Evolutionary conservation across 2,797 vertebrate genomes (phyloP).

Genomic region (Aselliscus stoliczkanus): DNA sequence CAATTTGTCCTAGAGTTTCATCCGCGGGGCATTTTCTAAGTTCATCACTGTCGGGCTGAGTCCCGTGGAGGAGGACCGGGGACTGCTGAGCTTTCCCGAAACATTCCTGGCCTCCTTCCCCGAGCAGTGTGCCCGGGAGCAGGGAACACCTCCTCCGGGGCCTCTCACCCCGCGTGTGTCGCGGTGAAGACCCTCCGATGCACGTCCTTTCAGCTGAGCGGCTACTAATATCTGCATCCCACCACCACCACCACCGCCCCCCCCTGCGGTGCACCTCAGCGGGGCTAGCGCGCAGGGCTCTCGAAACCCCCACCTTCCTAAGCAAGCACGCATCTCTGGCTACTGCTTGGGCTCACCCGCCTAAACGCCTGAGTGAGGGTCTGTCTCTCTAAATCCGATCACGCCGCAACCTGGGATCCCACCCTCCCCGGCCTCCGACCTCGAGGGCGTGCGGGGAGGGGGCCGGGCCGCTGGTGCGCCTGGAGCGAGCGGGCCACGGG

Average conservation of each 20-base stretch:
- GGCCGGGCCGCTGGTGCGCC: background rate
- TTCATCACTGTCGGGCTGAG: conserved; percentile 27
- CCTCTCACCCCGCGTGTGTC: background rate
- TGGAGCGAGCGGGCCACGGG: background rate
- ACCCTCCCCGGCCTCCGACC: background rate
- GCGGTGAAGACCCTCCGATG: background rate
- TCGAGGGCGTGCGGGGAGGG: background rate
- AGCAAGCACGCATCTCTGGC: background rate
- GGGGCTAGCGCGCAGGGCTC: background rate
- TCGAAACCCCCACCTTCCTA: background rate
- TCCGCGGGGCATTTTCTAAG: background rate
- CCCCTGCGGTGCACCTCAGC: background rate
- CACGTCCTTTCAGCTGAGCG: background rate
- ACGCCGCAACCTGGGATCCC: background rate
- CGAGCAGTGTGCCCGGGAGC: background rate
- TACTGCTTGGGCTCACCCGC: background rate
- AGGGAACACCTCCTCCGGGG: background rate
- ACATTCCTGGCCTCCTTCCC: conserved; percentile 4
- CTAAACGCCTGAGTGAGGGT: background rate
- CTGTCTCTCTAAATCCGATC: background rate
- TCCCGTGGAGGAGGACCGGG: background rate
- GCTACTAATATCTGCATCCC: background rate
- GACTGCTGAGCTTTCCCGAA: background rate
- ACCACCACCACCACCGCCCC: too few relatives aligned
- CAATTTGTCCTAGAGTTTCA: background rate